Evolutionary conservation across 1,140 invertebrate species (phyloP), one percentile per base, ranked within the genome.

Genomic region (Drosophila baimaii): DNA sequence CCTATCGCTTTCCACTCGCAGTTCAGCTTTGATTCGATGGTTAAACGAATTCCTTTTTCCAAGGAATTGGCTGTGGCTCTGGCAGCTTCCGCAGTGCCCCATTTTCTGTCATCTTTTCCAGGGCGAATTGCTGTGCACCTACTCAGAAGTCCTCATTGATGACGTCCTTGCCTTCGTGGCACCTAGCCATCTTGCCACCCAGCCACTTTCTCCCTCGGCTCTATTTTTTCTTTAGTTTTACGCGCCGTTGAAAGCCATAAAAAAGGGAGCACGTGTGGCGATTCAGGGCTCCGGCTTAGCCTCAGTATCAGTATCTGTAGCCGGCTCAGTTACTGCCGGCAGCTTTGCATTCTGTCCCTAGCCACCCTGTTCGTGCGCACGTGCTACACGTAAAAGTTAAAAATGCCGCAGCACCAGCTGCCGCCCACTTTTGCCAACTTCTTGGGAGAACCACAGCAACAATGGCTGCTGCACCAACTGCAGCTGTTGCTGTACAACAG

Each of bases 191-290:
- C 59, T 74, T 61, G 55, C 58, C 62, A 19, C 29, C 29, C 13
- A 5, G 35, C 29, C 25, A 21, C 43, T 15, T 25, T 5, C 13
- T 5, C 33, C 27, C 15, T 10, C 21, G n/a, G 23, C 17, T 12
- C 3, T 23, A n/a, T 56, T 19, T 83, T 83, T 79, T 71, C 71
- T 76, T 76, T 68, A 76, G 57, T 79, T 82, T 83, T 64, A 82
- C 75, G 62, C 70, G 57, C 61, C 56, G 65, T 68, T 83, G 65
- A 79, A 64, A 83, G 70, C 71, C 70, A 55, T 63, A 71, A 73
- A 73, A 71, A 81, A 77, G 35, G 33, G 9, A 17, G 58, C 76
- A 82, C 59, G 65, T 81, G 72, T 81, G 66, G 8, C 73, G 54
- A 41, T 57, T 43, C 37, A 39, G 56, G 55, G 35, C 54, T 52